Conservation (phyloP, 2,797 vertebrate species). For the Sebastes dallii region DNA sequence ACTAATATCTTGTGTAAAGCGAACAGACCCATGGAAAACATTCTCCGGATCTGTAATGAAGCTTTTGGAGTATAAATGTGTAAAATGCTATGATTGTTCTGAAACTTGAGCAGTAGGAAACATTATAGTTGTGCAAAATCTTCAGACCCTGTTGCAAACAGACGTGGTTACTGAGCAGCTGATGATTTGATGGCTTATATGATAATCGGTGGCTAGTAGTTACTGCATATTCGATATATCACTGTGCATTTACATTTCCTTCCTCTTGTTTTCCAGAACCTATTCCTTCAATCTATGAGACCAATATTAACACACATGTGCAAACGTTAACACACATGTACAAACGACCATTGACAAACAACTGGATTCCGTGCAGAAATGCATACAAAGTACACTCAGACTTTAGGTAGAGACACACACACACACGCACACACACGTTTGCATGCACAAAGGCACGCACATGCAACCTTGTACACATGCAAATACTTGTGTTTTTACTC, state of each 20-base stretch:
- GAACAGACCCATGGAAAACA: slow-evolving; percentile 58
- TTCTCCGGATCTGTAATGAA: slow-evolving; percentile 33
- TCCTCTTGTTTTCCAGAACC: slow-evolving; percentile 41
- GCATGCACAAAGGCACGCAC: slow-evolving; percentile 33
- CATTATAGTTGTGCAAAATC: slow-evolving; percentile 73
- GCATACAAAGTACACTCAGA: slow-evolving; percentile 59
- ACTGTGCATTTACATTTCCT: slow-evolving; percentile 63
- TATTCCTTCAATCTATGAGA: slow-evolving; percentile 57
- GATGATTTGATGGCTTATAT: slow-evolving; percentile 72
- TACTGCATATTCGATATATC: slow-evolving; percentile 72
- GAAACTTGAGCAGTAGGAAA: slow-evolving; percentile 67
- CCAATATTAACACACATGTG: slow-evolving; percentile 60
- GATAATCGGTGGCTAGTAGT: slow-evolving; percentile 70
- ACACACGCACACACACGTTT: slow-evolving; percentile 7
- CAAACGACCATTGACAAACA: slow-evolving; percentile 46
- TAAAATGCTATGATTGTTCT: slow-evolving; percentile 61
- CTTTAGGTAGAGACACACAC: slow-evolving; percentile 24
- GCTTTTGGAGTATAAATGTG: slow-evolving; percentile 55
- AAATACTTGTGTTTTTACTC: slow-evolving; percentile 46
- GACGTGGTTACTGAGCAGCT: slow-evolving; percentile 72
- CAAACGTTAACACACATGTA: slow-evolving; percentile 64
- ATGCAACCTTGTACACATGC: slow-evolving; percentile 55
- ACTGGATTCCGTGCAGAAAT: slow-evolving; percentile 64
- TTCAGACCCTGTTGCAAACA: slow-evolving; percentile 75
- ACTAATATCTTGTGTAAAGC: slow-evolving; percentile 63